These are phyloP conservation scores for Lophius piscatorius DNA, from an alignment of 2,113 vertebrate species.

Conservation along the genomic window DNA sequence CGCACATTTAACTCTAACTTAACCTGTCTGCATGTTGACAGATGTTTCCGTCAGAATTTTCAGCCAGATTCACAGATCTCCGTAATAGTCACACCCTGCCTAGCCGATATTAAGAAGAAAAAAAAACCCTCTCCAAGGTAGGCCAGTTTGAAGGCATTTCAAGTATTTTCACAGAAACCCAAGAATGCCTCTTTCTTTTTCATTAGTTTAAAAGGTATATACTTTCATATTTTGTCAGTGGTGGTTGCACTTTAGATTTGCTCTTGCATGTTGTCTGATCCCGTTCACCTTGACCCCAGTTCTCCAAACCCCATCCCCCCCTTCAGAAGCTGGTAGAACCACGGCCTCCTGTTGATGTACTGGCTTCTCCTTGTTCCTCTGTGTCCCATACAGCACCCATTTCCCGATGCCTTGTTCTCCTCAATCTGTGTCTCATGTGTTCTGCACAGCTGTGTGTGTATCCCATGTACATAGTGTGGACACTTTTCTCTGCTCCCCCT, in stretches of 20 bases:
- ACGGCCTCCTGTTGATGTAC: conserved; percentile 67
- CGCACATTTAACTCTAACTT: conserved; percentile 76
- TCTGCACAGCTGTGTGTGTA: conserved; percentile 73
- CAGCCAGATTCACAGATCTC: conserved; percentile 81
- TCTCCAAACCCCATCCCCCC: conserved; percentile 24
- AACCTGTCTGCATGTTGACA: conserved; percentile 86
- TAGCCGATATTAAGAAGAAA: conserved; percentile 85
- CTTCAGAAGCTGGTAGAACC: conserved; percentile 68
- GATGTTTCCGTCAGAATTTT: conserved; percentile 85
- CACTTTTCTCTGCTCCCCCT: conserved; percentile 51
- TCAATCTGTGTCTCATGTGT: conserved; percentile 71
- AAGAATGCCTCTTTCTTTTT: conserved; percentile 80
- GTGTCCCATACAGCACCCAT: conserved; percentile 79
- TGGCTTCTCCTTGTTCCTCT: conserved; percentile 70
- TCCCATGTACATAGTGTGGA: conserved; percentile 72
- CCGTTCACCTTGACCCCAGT: conserved; percentile 63
- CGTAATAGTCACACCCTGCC: conserved; percentile 83
- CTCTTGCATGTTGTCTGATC: conserved; percentile 82
- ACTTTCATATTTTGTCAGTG: conserved; percentile 75
- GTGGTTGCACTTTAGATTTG: conserved; percentile 79
- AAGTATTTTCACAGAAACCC: conserved; percentile 75
- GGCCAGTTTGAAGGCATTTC: conserved; percentile 82
- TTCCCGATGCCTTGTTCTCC: conserved; percentile 65
- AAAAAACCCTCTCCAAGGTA: conserved; percentile 83
- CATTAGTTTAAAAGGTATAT: conserved; percentile 78